These are phyloP conservation scores for Lipophrys pholis DNA, from an alignment of 2,113 vertebrate species.

Conservation along the genomic window DNA sequence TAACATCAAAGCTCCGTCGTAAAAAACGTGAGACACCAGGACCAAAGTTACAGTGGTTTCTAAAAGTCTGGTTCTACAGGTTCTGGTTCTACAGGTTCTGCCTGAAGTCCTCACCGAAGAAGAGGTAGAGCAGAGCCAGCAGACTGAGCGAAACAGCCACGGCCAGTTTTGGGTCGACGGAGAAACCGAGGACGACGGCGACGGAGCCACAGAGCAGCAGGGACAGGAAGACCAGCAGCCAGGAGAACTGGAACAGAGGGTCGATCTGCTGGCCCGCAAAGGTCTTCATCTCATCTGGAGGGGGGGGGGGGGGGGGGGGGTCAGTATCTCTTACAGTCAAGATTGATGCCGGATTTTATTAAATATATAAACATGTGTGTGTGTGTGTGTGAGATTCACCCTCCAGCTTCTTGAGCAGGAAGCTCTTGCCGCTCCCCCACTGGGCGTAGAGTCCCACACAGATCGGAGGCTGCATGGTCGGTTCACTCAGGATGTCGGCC, in stretches of 20 bases:
- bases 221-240: slow-evolving; percentile 92
- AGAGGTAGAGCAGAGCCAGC: slow-evolving; percentile 92
- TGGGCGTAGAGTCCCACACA: slow-evolving; percentile 98
- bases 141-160: slow-evolving; percentile 91
- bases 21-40: background rate
- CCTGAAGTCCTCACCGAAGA: slow-evolving; percentile 95
- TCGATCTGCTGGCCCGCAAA: slow-evolving; percentile 98
- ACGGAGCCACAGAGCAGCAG: slow-evolving; percentile 88
- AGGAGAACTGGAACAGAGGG: slow-evolving; percentile 95
- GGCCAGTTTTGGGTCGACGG: slow-evolving; percentile 88
- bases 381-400: slow-evolving; percentile 75
- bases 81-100: no score
- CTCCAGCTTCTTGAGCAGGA: slow-evolving; percentile 98
- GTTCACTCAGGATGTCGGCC: slow-evolving; percentile 96
- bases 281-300: slow-evolving; percentile 98
- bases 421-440: slow-evolving; percentile 98
- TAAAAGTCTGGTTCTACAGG: no score
- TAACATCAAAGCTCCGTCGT: no score
- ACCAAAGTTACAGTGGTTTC: background rate
- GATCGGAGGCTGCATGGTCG: slow-evolving; percentile 98
- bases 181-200: slow-evolving; percentile 90
- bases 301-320: background rate
- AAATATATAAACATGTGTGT: no score
- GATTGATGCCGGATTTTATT: no score
- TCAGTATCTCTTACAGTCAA: no score